Evolutionary conservation across 2,797 vertebrate genomes (phyloP).

Genomic region (Alfaro cultratus): DNA sequence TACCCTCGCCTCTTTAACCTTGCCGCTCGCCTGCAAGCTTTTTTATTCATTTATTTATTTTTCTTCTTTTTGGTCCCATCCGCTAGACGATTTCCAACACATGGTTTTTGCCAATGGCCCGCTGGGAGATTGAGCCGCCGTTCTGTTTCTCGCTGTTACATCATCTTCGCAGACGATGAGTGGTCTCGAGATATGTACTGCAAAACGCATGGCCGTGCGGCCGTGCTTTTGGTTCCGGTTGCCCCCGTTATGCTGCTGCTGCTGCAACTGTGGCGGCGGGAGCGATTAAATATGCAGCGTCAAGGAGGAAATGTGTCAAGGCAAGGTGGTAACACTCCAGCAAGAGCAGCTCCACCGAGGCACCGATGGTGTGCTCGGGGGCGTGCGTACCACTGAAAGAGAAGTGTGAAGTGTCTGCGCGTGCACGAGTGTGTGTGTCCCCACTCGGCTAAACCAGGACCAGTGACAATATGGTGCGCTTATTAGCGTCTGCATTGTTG

Average conservation of each 20-base stretch:
- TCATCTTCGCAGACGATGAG: constrained; percentile 41
- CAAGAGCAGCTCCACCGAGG: constrained; percentile 18
- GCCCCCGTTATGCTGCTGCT: constrained; percentile 24
- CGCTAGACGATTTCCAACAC: constrained; percentile 15
- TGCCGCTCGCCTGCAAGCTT: constrained; percentile 53
- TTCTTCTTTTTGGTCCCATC: constrained; percentile 43
- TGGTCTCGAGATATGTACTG: constrained; percentile 8
- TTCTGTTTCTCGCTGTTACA: constrained; percentile 59
- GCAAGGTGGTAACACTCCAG: constrained; percentile 36
- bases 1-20: constrained; percentile 76
- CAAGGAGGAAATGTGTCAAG: constrained; percentile 33
- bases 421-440: constrained; percentile 5
- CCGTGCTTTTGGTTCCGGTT: constrained; percentile 8
- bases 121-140: constrained; percentile 3
- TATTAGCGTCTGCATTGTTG: constrained; percentile 33
- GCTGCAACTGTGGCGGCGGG: constrained; percentile 10
- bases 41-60: constrained; percentile 35
- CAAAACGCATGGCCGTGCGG: neutral
- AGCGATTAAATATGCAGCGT: constrained; percentile 47
- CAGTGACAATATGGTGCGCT: constrained; percentile 20
- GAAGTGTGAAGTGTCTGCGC: constrained; percentile 31
- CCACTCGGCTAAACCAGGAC: constrained; percentile 14
- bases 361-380: constrained; percentile 9
- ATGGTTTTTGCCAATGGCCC: constrained; percentile 12
- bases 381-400: constrained; percentile 34